Conservation (phyloP, 2,113 vertebrate species). For the Anas platyrhynchos region DNA sequence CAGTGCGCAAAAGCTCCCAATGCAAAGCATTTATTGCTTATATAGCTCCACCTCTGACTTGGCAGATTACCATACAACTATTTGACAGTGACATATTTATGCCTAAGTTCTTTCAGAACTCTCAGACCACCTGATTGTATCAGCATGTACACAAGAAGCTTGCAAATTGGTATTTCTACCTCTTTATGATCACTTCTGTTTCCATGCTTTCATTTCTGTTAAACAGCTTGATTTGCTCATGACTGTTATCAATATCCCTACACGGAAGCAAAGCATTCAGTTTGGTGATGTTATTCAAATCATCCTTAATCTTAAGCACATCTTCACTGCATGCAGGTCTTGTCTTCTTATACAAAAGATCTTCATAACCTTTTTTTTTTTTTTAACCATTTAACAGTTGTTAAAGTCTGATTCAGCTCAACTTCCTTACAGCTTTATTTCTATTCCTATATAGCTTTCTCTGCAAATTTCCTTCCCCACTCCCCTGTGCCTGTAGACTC, state of each 20-base stretch:
- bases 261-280: not conserved
- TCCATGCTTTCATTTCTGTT: not conserved
- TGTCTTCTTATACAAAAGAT: not conserved
- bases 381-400: not conserved
- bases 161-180: not conserved
- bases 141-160: not conserved
- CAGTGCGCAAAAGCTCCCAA: not conserved
- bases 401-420: not conserved
- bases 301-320: not conserved
- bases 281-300: not conserved
- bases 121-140: not conserved
- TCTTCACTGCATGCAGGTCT: not conserved
- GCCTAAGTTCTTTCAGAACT: not conserved
- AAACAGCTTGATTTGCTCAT: not conserved
- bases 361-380: not conserved
- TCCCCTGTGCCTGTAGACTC: not conserved
- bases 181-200: not conserved
- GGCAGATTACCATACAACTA: not conserved
- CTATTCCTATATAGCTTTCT: not conserved
- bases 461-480: not conserved
- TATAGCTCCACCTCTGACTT: not conserved
- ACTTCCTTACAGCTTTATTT: not conserved
- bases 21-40: not conserved
- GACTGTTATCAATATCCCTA: not conserved
- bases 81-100: not conserved